Conservation (phyloP, 2,888 invertebrate genomes). For the Diploptera punctata region DNA sequence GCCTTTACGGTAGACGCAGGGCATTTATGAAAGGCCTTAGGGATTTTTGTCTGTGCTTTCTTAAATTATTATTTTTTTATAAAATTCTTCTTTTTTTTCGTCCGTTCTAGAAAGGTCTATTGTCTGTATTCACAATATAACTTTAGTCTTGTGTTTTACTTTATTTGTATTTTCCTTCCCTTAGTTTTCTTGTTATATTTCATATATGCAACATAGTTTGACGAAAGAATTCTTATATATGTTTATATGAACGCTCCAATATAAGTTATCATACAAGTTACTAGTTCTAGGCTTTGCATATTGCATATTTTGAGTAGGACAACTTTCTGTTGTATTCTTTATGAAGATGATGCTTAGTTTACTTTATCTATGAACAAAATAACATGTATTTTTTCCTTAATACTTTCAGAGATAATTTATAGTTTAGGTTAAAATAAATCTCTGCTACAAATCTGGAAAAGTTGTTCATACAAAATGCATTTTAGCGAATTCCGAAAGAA, state of each 20-base stretch:
- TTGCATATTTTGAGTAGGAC: too few species aligned
- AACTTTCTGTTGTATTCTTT: too few species aligned
- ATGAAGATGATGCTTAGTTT: too few species aligned
- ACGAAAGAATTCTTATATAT: background rate
- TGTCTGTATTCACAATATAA: constrained; percentile 15
- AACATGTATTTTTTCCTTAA: too few species aligned
- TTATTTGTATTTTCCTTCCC: constrained; percentile 8
- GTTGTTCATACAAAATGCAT: too few species aligned
- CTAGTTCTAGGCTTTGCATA: too few species aligned
- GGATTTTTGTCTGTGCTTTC: background rate
- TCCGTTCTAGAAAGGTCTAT: background rate
- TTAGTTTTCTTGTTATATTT: background rate
- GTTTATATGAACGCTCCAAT: constrained; percentile 13
- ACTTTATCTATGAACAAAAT: too few species aligned
- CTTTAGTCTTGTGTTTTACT: background rate
- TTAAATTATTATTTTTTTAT: constrained; percentile 2
- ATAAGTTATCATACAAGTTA: background rate
- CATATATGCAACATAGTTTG: constrained; percentile 6
- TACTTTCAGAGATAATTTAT: too few species aligned
- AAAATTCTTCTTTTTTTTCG: background rate
- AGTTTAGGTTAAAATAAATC: too few species aligned
- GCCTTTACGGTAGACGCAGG: background rate
- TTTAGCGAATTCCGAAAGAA: too few species aligned
- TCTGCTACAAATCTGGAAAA: too few species aligned
- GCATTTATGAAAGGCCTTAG: constrained; percentile 18